These are phyloP conservation scores for Lathamus discolor DNA, from an alignment of 2,113 vertebrate species.

Conservation along the genomic window DNA sequence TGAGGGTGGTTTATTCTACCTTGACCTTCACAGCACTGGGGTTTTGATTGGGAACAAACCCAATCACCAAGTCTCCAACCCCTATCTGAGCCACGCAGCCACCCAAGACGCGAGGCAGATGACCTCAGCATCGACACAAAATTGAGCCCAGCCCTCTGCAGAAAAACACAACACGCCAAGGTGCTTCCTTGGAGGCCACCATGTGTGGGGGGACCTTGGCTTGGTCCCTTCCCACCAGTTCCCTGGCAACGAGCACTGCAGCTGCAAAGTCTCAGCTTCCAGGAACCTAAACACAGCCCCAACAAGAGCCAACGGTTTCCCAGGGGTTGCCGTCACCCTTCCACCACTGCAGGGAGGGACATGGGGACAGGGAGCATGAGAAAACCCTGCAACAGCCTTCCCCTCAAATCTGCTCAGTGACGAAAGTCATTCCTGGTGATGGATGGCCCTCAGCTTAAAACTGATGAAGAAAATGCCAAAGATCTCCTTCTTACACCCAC, in stretches of 20 bases:
- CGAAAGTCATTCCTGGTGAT: background rate
- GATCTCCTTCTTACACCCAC: background rate
- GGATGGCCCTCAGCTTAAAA: background rate
- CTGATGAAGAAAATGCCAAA: background rate
- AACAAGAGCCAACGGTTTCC: rapidly evolving
- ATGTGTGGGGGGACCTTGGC: rapidly evolving
- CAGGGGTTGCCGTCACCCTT: rapidly evolving
- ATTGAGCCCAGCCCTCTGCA: background rate
- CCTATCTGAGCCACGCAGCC: no score
- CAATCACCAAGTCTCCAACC: rapidly evolving
- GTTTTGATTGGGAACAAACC: background rate
- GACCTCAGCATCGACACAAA: background rate
- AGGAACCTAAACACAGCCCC: rapidly evolving
- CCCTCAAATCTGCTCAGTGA: background rate
- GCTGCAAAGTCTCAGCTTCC: background rate
- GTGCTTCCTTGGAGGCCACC: background rate
- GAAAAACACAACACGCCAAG: background rate
- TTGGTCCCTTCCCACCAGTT: background rate
- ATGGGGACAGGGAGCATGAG: background rate
- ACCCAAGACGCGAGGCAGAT: background rate
- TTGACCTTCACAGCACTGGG: background rate
- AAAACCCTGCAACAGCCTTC: background rate
- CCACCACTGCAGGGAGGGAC: background rate
- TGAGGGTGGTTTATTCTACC: background rate
- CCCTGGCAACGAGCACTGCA: rapidly evolving